Conservation (phyloP, 2,888 invertebrate genomes). For the Smittia aterrima region DNA sequence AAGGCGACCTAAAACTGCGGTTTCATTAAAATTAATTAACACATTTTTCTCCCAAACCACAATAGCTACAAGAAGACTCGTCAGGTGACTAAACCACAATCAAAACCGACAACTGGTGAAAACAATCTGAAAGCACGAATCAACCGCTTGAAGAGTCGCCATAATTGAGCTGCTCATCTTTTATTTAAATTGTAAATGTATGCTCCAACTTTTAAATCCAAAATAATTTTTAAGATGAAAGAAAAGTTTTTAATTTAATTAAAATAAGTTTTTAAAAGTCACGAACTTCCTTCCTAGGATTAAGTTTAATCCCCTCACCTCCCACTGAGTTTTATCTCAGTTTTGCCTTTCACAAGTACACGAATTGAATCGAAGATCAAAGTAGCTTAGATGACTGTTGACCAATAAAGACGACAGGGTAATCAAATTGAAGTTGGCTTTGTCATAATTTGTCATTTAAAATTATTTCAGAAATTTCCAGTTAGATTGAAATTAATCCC, state of each 20-base stretch:
- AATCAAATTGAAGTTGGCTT: no score
- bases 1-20: conserved; percentile 49
- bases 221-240: not conserved
- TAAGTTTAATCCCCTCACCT: not conserved
- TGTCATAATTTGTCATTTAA: no score
- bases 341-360: conserved; percentile 28
- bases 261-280: no score
- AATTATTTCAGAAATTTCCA: no score
- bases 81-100: conserved; percentile 33
- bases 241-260: no score
- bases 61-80: not conserved
- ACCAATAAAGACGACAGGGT: no score
- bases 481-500: conserved; percentile 45
- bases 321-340: conserved; percentile 5
- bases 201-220: not conserved
- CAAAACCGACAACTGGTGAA: conserved; percentile 25
- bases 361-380: not conserved
- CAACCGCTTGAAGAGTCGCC: conserved; percentile 24
- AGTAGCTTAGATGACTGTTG: not conserved
- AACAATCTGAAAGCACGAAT: conserved; percentile 36
- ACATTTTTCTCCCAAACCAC: not conserved
- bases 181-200: not conserved
- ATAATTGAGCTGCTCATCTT: conserved; percentile 10
- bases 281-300: no score
- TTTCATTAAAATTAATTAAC: not conserved